Evolutionary conservation across 1,140 invertebrate species (phyloP).

Genomic region (Andricus grossulariae): DNA sequence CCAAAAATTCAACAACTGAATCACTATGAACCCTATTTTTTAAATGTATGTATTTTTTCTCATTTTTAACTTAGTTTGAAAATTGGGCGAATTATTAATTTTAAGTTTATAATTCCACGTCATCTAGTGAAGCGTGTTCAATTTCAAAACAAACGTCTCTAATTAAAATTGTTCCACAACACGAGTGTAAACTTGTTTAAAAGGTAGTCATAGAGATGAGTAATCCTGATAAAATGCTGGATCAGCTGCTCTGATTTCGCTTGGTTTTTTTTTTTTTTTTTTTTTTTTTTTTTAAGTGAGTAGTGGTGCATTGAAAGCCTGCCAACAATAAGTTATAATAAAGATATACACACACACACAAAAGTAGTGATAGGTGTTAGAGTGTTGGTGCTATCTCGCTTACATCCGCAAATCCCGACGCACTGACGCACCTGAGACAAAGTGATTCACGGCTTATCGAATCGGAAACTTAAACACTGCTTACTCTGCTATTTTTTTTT

Average conservation of each 20-base stretch:
- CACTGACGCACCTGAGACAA: conserved; percentile 31
- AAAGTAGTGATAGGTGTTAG: conserved; percentile 15
- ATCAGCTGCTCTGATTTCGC: conserved; percentile 31
- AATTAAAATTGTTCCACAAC: conserved; percentile 12
- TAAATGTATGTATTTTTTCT: background rate
- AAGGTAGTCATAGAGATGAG: conserved; percentile 24
- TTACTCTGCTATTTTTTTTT: conserved; percentile 24
- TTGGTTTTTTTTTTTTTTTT: background rate
- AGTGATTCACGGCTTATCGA: conserved; percentile 30
- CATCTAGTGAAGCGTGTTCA: conserved; percentile 7
- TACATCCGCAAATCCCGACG: conserved; percentile 23
- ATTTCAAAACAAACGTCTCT: conserved; percentile 22
- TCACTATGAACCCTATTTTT: too few species aligned
- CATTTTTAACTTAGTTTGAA: background rate
- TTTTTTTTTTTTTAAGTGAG: background rate
- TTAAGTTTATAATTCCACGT: background rate
- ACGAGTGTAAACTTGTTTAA: conserved; percentile 20
- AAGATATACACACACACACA: background rate
- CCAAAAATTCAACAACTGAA: too few species aligned
- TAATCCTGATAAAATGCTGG: conserved; percentile 27
- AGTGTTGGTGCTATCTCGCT: conserved; percentile 16
- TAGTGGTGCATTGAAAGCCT: conserved; percentile 12
- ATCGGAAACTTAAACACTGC: conserved; percentile 29
- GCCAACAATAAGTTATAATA: conserved; percentile 13
- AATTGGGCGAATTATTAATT: background rate